Evolutionary conservation across 2,797 vertebrate genomes (phyloP).

Genomic region (Clamator glandarius): DNA sequence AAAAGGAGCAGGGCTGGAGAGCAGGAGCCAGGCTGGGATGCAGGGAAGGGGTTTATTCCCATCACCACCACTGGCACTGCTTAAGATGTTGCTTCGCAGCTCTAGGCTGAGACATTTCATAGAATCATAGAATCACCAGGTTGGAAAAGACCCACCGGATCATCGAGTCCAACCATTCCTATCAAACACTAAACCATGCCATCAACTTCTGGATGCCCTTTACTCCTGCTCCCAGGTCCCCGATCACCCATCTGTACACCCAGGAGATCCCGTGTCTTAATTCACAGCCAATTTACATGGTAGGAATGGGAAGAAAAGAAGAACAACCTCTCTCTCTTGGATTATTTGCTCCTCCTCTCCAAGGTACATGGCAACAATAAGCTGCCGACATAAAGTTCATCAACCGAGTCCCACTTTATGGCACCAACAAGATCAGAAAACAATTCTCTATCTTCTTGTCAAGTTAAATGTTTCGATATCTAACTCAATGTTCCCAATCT

Average conservation of each 20-base stretch:
- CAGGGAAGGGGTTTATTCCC: not conserved
- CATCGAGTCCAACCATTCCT: no score
- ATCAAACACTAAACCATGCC: no score
- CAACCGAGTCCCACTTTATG: conserved; percentile 7
- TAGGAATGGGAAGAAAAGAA: not conserved
- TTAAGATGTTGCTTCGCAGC: not conserved
- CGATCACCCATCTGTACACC: rapidly evolving
- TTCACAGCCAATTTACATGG: not conserved
- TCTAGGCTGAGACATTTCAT: not conserved
- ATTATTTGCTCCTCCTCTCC: conserved; percentile 17
- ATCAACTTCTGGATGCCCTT: no score
- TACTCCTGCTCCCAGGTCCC: not conserved
- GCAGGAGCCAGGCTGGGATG: no score
- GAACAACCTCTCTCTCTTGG: not conserved
- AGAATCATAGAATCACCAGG: no score
- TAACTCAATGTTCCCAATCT: conserved; percentile 60
- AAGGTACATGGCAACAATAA: conserved; percentile 1
- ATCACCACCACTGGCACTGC: not conserved
- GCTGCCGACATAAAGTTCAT: conserved; percentile 31
- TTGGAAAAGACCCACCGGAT: no score
- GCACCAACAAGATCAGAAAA: conserved; percentile 63
- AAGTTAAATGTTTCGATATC: conserved; percentile 68
- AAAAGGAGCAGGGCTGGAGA: not conserved
- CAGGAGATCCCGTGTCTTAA: rapidly evolving
- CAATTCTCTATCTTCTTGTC: conserved; percentile 70